phyloP scores from a whole-genome alignment of 2,113 vertebrate genomes.

The Nettapus auritus region DNA sequence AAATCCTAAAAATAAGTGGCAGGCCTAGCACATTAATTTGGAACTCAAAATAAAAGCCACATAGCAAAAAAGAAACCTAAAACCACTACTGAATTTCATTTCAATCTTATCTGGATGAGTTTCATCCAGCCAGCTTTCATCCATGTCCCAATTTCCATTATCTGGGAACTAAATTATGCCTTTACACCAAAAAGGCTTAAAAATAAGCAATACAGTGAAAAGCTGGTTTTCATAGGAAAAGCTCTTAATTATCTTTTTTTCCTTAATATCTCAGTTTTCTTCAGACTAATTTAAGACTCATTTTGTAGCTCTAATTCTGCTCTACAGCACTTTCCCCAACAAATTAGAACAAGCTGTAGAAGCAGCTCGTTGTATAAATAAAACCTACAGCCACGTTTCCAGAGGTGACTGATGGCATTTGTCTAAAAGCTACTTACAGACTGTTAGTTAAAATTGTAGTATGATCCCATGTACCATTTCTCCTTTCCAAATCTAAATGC shows the following conservation, averaged over 20 bases:
- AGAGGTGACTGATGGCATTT: not conserved
- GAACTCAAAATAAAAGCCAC: not conserved
- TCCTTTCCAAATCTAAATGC: not conserved
- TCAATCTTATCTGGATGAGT: constrained; percentile 4
- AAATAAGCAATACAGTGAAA: not conserved
- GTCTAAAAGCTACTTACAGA: not conserved
- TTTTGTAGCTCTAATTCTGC: not conserved
- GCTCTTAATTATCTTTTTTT: not conserved
- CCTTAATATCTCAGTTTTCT: not conserved
- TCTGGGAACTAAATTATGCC: not conserved
- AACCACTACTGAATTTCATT: constrained; percentile 3
- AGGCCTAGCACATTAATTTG: not conserved
- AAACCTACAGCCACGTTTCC: not conserved
- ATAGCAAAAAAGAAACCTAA: not conserved
- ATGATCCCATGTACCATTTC: not conserved
- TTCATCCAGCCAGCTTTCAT: constrained; percentile 14
- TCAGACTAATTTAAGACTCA: not conserved
- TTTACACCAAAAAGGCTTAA: not conserved
- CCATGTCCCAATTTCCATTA: not conserved
- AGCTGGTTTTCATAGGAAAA: not conserved
- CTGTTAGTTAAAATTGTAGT: not conserved
- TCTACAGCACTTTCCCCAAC: not conserved
- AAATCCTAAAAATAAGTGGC: not conserved
- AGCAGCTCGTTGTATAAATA: not conserved
- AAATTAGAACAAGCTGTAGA: not conserved